Base-by-base conservation (phyloP, 2,113 vertebrate genomes). In the Tenrec ecaudatus region DNA sequence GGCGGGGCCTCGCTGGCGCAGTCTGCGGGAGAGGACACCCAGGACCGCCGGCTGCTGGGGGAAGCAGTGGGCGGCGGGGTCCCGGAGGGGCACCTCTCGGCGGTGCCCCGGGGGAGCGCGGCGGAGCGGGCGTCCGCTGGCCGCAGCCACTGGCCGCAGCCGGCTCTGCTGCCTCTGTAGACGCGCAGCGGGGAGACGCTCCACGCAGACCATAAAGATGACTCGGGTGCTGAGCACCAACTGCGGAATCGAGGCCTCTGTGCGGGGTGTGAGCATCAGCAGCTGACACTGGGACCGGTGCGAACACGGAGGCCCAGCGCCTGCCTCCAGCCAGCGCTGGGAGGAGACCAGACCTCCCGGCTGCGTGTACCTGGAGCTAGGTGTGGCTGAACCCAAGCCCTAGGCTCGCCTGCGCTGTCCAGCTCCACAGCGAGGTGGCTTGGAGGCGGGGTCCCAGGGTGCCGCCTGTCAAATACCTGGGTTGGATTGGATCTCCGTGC, bases 1-100 rank as follows among this genome's bases (percentile, higher is more conserved):
- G 84, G 92, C 77, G 69, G 85, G 88, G 81, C 86, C 76, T 88
- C 0, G 0, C 16, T 90, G 92, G 95, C 27, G 25, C 78, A 58
- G 75, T 57, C 53, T 93, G 29, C 78, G 78, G 86, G 77, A 47
- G 86, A 92, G 82, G 62, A 19, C 0, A 0, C 86, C 88, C 86
- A 53, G 47, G 47, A 10, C 47, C 9, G 47, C 47, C 9, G 6
- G 47, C 9, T 5, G 47, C 47, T 5, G 47, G 47, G n/a, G n/a
- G n/a, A n/a, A n/a, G n/a, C n/a, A n/a, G n/a, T n/a, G n/a, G n/a
- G n/a, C n/a, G n/a, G n/a, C n/a, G n/a, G n/a, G 47, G 16, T 60
- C 58, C 27, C 43, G 2, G 47, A 14, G 47, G 47, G 47, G 47
- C 47, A 2, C 47, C 47, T 53, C 47, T 53, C 6, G 47, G 47